Evolutionary conservation across 2,888 invertebrate species (phyloP).

Genomic region (Spodoptera exigua): DNA sequence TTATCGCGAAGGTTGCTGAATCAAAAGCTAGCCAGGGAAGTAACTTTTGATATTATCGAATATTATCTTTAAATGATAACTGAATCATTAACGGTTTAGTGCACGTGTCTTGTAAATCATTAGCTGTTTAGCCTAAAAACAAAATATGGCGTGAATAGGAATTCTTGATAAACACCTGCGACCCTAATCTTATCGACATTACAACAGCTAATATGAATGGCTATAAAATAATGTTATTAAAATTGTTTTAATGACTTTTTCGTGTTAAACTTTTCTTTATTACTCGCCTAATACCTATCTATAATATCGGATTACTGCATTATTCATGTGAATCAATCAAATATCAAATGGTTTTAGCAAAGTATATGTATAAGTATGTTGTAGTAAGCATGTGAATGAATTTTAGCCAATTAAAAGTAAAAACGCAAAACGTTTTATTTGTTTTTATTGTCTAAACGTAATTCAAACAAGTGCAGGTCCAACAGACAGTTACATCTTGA

Average conservation of each 20-base stretch:
- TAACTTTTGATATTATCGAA: background rate
- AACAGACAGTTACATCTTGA: no score
- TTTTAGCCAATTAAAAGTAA: no score
- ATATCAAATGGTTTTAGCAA: no score
- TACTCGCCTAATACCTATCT: no score
- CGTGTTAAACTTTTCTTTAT: slow-evolving; percentile 1
- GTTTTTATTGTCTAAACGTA: no score
- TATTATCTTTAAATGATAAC: slow-evolving; percentile 2
- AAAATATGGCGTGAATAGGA: slow-evolving; percentile 4
- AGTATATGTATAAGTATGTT: no score
- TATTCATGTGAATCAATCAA: no score
- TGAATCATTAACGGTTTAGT: background rate
- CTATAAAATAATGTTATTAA: slow-evolving; percentile 18
- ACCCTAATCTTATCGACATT: slow-evolving; percentile 39
- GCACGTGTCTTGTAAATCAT: slow-evolving; percentile 11
- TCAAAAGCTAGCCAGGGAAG: slow-evolving; percentile 6
- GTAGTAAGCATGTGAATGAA: no score
- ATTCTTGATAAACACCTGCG: slow-evolving; percentile 35
- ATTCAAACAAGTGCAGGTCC: no score
- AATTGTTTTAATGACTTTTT: slow-evolving; percentile 2
- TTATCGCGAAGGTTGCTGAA: slow-evolving; percentile 13
- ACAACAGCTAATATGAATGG: slow-evolving; percentile 16
- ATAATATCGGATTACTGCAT: no score
- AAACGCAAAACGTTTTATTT: no score
- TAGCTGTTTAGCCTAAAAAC: slow-evolving; percentile 6